Base-by-base conservation (phyloP, 2,113 vertebrate genomes). In the Speoplatyrhinus poulsoni region DNA sequence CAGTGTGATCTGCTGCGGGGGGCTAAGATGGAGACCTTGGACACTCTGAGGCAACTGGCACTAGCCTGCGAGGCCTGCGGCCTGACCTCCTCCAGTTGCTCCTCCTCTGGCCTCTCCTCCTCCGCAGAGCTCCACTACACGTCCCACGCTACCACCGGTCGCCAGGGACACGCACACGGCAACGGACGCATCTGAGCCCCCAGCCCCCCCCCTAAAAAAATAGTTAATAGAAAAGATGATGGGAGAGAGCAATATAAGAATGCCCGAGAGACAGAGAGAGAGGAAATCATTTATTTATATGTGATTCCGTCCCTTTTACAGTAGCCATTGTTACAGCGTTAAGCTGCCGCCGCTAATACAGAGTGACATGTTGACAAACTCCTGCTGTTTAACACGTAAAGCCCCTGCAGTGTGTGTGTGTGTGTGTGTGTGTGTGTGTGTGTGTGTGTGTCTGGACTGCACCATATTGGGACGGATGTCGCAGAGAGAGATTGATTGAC, bases 21-120 rank as follows among this genome's bases (percentile, higher is more conserved):
- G 0, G 98, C 98, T 56, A 98, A 95, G 93, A 93, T 92, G 0
- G 97, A 98, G 76, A 94, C 96, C 46, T 62, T 96, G 84, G 98
- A 99, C 60, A 94, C 95, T 71, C 92, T 99, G 91, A 94, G 96
- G 87, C 97, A 99, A 91, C 93, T 98, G 83, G 95, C 97, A 53
- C 89, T 97, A 90, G 98, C 96, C 0, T 96, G 95, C 46, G 91
- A 96, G 79, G 95, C 95, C 0, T 97, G 95, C 0, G 96, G 96
- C 69, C 92, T 99, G 86, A 93, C 93, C 56, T 63, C 86, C 70
- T 78, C 85, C 67, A 75, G 84, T 60, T 72, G 79, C 73, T 72
- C 63, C 75, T 71, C 79, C 46, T 58, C 81, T 2, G 67, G 87
- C 56, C 72, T 86, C 47, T 83, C 93, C 69, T 70, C 90, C 52